A percentile compares a stretch with the other conserved stretches of the same genome.
Conservation (phyloP, 2,888 invertebrate species). For the Cerceris rybyensis region DNA sequence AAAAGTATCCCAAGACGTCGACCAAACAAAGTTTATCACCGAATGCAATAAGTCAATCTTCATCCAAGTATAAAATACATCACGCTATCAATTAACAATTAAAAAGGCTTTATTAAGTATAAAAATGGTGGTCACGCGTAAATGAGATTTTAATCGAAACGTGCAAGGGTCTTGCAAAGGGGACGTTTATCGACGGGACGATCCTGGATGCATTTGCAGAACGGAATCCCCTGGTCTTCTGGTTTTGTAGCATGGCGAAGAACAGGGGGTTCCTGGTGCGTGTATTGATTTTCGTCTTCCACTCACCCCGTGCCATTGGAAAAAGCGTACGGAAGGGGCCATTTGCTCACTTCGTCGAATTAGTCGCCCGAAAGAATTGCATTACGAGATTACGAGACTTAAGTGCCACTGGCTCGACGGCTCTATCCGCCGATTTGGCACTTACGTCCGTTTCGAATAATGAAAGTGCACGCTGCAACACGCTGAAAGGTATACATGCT, state of each 20-base stretch:
- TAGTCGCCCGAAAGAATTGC: constrained; percentile 64
- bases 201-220: constrained; percentile 41
- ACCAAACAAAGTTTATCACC: no score
- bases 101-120: no score
- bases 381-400: constrained; percentile 61
- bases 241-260: constrained; percentile 34
- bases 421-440: constrained; percentile 12
- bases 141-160: no score
- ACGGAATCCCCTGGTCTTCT: constrained; percentile 36
- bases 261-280: constrained; percentile 37
- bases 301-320: constrained; percentile 16
- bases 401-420: constrained; percentile 29
- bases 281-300: constrained; percentile 62
- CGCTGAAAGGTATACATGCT: background rate
- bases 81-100: no score
- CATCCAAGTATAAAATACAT: no score
- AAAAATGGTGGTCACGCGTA: no score
- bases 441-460: constrained; percentile 7
- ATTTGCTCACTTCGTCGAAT: constrained; percentile 65
- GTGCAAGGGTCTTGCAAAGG: constrained; percentile 7
- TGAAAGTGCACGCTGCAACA: background rate
- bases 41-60: no score
- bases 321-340: constrained; percentile 51
- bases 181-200: constrained; percentile 30
- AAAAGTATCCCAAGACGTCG: no score